Evolutionary conservation across 1,140 invertebrate species (phyloP).

Genomic region (Goniozus legneri): DNA sequence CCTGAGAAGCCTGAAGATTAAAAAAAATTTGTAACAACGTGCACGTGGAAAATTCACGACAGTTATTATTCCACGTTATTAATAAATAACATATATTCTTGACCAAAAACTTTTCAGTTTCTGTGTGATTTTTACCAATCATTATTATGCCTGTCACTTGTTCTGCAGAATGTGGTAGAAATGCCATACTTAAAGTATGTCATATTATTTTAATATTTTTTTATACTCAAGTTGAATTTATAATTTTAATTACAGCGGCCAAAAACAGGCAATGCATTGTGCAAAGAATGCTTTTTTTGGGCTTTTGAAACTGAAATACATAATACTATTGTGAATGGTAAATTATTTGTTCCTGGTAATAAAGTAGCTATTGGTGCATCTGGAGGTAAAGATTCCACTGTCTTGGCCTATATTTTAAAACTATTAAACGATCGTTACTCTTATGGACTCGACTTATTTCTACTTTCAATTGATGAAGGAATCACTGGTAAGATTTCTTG

Average conservation of each 20-base stretch:
- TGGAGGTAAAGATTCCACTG: slow-evolving; percentile 99
- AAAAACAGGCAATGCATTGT: slow-evolving; percentile 87
- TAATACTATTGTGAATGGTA: slow-evolving; percentile 81
- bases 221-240: not conserved
- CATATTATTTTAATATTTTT: slow-evolving; percentile 11
- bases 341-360: slow-evolving; percentile 82
- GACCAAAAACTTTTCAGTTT: too few species aligned
- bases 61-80: too few species aligned
- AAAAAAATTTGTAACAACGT: slow-evolving; percentile 22
- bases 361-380: slow-evolving; percentile 94
- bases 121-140: too few species aligned
- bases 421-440: slow-evolving; percentile 86
- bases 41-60: too few species aligned
- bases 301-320: slow-evolving; percentile 97
- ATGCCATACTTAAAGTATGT: slow-evolving; percentile 68
- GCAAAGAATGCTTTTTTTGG: slow-evolving; percentile 92
- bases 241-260: slow-evolving; percentile 62
- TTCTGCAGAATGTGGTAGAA: slow-evolving; percentile 67
- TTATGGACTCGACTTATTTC: slow-evolving; percentile 87
- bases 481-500: slow-evolving; percentile 73
- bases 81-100: too few species aligned
- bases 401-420: slow-evolving; percentile 90
- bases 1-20: slow-evolving; percentile 96
- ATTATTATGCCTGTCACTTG: slow-evolving; percentile 63
- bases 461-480: slow-evolving; percentile 98